These are phyloP conservation scores for Drosophila lacertosa DNA, from an alignment of 1,140 invertebrate species.

Conservation along the genomic window DNA sequence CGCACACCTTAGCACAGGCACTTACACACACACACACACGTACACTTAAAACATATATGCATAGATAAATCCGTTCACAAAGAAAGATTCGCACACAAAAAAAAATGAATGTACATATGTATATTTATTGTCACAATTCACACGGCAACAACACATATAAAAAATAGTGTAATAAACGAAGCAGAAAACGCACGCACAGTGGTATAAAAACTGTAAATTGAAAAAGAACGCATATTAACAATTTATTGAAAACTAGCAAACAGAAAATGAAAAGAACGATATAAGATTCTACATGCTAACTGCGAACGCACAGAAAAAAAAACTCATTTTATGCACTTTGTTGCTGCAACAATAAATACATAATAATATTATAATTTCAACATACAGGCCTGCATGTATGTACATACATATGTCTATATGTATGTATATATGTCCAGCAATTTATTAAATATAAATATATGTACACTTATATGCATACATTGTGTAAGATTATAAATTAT, in stretches of 20 bases:
- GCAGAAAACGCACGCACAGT: constrained; percentile 53
- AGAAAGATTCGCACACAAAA: constrained; percentile 46
- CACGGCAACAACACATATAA: constrained; percentile 27
- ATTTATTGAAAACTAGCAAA: constrained; percentile 9
- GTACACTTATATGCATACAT: constrained; percentile 27
- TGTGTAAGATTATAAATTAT: constrained; percentile 68
- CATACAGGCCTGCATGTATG: neutral
- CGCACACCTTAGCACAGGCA: constrained; percentile 1
- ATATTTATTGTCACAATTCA: constrained; percentile 43
- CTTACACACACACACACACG: neutral
- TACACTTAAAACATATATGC: neutral
- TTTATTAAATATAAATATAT: constrained; percentile 1
- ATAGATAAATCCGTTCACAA: constrained; percentile 60
- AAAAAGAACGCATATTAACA: constrained; percentile 24
- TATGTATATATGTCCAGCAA: constrained; percentile 6
- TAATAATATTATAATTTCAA: constrained; percentile 2
- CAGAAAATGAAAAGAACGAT: neutral
- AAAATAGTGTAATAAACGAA: constrained; percentile 46
- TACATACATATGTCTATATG: neutral
- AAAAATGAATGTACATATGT: constrained; percentile 32
- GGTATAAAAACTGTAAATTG: constrained; percentile 33
- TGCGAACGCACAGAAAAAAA: neutral
- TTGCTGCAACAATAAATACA: constrained; percentile 3
- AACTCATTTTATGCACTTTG: constrained; percentile 10
- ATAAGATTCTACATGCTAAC: no score